These are phyloP conservation scores for Neogale vison DNA, from an alignment of 2,113 vertebrate species.

Conservation along the genomic window DNA sequence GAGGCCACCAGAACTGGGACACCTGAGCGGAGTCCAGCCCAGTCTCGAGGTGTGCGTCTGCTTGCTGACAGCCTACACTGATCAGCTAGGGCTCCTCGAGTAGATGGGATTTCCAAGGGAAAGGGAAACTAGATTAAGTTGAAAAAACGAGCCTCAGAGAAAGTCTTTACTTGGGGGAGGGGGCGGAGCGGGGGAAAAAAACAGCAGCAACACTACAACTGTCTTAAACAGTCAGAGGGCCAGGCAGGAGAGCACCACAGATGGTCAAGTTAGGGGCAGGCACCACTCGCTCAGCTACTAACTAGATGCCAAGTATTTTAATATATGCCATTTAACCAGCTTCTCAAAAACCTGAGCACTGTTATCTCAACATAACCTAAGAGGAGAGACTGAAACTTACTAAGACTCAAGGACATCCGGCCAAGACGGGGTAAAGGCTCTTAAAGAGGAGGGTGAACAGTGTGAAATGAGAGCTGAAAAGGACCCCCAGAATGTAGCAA, in stretches of 20 bases:
- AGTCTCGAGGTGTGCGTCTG: background rate
- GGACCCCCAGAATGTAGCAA: background rate
- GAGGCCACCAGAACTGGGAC: background rate
- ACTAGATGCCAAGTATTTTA: background rate
- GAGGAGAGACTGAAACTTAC: background rate
- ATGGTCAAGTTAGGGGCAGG: background rate
- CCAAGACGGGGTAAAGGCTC: background rate
- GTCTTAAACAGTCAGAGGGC: background rate
- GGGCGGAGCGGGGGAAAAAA: no score
- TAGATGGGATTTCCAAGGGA: background rate
- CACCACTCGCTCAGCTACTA: background rate
- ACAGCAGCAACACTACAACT: background rate
- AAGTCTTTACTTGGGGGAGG: background rate
- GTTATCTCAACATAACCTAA: background rate
- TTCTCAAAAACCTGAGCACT: background rate
- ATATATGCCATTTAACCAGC: background rate
- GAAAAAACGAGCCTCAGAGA: background rate
- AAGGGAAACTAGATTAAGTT: background rate
- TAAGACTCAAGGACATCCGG: background rate
- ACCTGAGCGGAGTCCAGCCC: background rate
- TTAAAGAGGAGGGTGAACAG: background rate
- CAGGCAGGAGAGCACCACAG: background rate
- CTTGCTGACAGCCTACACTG: background rate
- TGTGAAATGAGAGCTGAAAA: conserved; percentile 15
- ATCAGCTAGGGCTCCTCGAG: background rate